These are phyloP conservation scores for Philereme transversata DNA, from an alignment of 2,888 invertebrate genomes.

Conservation along the genomic window DNA sequence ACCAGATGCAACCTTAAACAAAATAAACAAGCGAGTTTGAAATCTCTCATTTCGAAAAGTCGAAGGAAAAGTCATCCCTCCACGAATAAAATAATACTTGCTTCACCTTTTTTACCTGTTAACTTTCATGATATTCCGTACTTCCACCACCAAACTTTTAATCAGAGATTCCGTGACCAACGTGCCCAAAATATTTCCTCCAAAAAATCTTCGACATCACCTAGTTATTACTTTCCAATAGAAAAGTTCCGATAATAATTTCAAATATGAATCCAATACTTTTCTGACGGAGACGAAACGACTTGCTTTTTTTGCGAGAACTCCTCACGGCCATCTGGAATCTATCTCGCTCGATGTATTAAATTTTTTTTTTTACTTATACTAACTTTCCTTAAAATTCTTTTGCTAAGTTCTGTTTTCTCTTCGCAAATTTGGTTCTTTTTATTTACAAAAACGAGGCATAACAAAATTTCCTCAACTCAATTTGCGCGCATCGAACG, in stretches of 20 bases:
- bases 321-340: slow-evolving; percentile 60
- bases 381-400: slow-evolving; percentile 58
- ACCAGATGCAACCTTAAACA: neutral
- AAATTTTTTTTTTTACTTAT: slow-evolving; percentile 56
- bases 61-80: neutral
- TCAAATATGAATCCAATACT: slow-evolving; percentile 51
- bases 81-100: slow-evolving; percentile 1
- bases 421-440: slow-evolving; percentile 40
- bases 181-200: slow-evolving; percentile 25
- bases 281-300: slow-evolving; percentile 49
- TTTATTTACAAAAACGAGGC: slow-evolving; percentile 63
- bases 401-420: slow-evolving; percentile 58
- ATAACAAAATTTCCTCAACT: slow-evolving; percentile 59
- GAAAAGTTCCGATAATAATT: slow-evolving; percentile 39
- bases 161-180: slow-evolving; percentile 31
- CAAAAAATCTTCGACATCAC: slow-evolving; percentile 25
- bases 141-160: slow-evolving; percentile 25
- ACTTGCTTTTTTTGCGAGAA: slow-evolving; percentile 52
- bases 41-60: slow-evolving; percentile 2
- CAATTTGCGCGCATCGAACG: slow-evolving; percentile 64
- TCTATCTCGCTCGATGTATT: slow-evolving; percentile 56
- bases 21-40: slow-evolving; percentile 3
- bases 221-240: slow-evolving; percentile 37
- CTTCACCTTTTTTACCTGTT: slow-evolving; percentile 10
- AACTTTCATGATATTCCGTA: slow-evolving; percentile 16